Evolutionary conservation across 2,797 vertebrate genomes (phyloP).

Genomic region (Agapornis canus): DNA sequence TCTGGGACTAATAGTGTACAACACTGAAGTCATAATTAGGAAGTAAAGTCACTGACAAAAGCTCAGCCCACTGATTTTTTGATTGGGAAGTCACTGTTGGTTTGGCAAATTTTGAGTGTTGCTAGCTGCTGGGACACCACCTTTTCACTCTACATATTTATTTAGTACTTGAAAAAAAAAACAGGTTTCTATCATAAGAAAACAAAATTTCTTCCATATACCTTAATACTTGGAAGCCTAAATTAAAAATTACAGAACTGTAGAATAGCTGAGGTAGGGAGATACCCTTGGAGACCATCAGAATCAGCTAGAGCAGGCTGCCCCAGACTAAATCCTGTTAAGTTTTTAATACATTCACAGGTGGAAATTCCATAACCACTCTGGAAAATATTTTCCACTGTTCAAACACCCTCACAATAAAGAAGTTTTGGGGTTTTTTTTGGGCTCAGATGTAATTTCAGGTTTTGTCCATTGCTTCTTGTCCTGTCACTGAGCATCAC

Average conservation of each 20-base stretch:
- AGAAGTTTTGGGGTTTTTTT: background rate
- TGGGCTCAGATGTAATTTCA: background rate
- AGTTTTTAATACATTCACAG: background rate
- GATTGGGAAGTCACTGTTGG: background rate
- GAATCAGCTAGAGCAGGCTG: background rate
- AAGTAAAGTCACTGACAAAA: constrained; percentile 16
- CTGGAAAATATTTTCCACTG: background rate
- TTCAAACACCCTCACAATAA: background rate
- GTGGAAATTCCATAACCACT: background rate
- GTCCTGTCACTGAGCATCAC: background rate
- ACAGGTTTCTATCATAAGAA: background rate
- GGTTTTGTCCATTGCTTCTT: background rate
- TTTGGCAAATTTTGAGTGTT: background rate
- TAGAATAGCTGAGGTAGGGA: background rate
- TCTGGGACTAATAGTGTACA: constrained; percentile 12
- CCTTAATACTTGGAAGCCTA: background rate
- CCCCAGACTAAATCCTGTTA: background rate
- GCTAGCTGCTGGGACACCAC: background rate
- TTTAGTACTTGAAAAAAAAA: constrained; percentile 3
- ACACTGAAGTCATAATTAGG: constrained; percentile 8
- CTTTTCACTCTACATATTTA: background rate
- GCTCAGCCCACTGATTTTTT: background rate
- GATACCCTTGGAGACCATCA: background rate
- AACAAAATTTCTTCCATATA: background rate
- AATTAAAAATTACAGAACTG: rapidly evolving